Evolutionary conservation across 2,888 invertebrate species (phyloP).

Genomic region (Leptodirus hochenwartii): DNA sequence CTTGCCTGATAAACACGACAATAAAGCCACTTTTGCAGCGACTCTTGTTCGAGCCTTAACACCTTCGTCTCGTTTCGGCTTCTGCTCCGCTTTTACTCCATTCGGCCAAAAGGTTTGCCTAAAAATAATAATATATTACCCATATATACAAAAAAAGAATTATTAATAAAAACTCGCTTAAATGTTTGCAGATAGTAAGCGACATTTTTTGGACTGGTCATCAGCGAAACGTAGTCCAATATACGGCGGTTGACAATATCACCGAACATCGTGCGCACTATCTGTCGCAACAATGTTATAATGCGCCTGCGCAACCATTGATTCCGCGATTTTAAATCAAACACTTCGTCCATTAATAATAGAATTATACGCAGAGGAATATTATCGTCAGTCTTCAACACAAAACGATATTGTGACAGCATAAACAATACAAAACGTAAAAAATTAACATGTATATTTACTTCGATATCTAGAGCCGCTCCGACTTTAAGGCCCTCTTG

Average conservation of each 20-base stretch:
- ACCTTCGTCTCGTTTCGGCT: conserved; percentile 20
- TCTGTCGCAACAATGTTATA: conserved; percentile 54
- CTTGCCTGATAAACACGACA: conserved; percentile 64
- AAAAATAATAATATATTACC: conserved; percentile 12
- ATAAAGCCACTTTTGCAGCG: conserved; percentile 68
- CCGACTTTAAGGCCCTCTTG: conserved; percentile 29
- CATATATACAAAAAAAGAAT: neutral
- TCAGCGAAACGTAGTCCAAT: conserved; percentile 66
- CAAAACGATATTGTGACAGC: conserved; percentile 6
- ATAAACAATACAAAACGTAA: too few species aligned
- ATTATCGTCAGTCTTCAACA: conserved; percentile 41
- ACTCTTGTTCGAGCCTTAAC: conserved; percentile 56
- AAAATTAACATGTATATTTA: too few species aligned
- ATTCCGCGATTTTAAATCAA: conserved; percentile 62
- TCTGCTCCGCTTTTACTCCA: conserved; percentile 27
- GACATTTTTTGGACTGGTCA: conserved; percentile 77
- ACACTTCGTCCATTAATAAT: conserved; percentile 67
- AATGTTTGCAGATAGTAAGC: conserved; percentile 72
- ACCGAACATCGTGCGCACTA: conserved; percentile 64
- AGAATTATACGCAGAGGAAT: conserved; percentile 66
- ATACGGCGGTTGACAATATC: conserved; percentile 75
- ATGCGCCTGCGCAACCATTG: conserved; percentile 66
- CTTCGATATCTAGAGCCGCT: conserved; percentile 34
- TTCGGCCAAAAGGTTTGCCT: conserved; percentile 44
- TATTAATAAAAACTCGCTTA: conserved; percentile 39